Conservation (phyloP, 1,140 invertebrate genomes). For the Aphelinus certus region DNA sequence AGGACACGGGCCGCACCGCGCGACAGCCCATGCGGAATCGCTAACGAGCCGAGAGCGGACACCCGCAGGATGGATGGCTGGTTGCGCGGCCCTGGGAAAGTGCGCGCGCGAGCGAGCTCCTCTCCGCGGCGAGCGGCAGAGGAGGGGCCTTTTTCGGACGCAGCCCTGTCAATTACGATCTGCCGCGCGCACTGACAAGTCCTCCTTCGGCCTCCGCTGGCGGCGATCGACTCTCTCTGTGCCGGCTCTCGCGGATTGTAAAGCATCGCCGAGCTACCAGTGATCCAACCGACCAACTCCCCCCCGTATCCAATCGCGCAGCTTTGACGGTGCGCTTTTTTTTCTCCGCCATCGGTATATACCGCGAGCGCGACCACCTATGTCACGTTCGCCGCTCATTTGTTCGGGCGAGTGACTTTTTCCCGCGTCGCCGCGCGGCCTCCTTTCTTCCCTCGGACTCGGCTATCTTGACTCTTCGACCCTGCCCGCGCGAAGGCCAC, state of each 20-base stretch:
- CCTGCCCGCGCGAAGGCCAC: too few species aligned
- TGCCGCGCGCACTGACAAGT: background rate
- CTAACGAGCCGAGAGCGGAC: slow-evolving; percentile 59
- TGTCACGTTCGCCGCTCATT: too few species aligned
- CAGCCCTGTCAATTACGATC: slow-evolving; percentile 17
- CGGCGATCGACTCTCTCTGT: background rate
- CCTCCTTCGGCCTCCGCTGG: background rate
- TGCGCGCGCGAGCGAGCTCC: background rate
- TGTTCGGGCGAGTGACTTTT: too few species aligned
- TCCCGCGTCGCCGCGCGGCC: too few species aligned
- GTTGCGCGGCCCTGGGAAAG: slow-evolving; percentile 8
- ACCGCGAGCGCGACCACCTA: too few species aligned
- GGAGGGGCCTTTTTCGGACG: slow-evolving; percentile 17
- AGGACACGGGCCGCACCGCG: slow-evolving; percentile 33
- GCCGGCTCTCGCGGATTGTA: background rate
- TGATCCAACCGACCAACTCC: too few species aligned
- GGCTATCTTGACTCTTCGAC: too few species aligned
- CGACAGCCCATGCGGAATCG: slow-evolving; percentile 61
- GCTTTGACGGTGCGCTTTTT: too few species aligned
- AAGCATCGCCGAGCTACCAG: too few species aligned
- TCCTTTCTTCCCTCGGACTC: too few species aligned
- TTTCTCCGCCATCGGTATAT: too few species aligned
- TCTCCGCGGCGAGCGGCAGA: background rate
- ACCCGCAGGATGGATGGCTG: slow-evolving; percentile 60
- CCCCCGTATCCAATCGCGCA: too few species aligned